Conservation (phyloP, 2,113 vertebrate genomes). For the Periophthalmodon schlosseri region DNA sequence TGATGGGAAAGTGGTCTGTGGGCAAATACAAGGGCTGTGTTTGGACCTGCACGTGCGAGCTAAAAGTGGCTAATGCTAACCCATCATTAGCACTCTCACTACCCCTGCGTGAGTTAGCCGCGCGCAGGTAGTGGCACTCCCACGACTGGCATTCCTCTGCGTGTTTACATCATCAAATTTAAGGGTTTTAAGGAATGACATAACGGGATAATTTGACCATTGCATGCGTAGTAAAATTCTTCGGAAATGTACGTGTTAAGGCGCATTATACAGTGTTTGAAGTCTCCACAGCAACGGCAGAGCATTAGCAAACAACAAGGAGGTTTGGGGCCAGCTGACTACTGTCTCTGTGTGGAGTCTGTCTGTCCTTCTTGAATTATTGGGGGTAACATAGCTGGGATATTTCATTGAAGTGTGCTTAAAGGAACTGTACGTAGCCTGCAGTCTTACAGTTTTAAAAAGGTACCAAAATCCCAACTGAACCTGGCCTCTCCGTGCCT, state of each 20-base stretch:
- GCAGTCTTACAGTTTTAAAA: too few relatives aligned
- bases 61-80: conserved; percentile 43
- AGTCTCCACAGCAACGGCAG: not conserved
- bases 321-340: not conserved
- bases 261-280: not conserved
- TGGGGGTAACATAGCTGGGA: too few relatives aligned
- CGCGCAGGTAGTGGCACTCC: conserved; percentile 36
- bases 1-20: not conserved
- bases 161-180: conserved; percentile 44
- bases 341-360: not conserved
- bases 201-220: conserved; percentile 15
- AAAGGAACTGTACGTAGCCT: too few relatives aligned
- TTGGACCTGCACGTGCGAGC: conserved; percentile 58
- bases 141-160: conserved; percentile 11
- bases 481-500: too few relatives aligned
- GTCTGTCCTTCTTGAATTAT: too few relatives aligned
- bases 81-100: conserved; percentile 54
- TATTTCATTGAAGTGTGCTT: too few relatives aligned
- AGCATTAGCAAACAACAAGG: not conserved
- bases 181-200: conserved; percentile 47
- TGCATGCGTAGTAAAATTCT: not conserved
- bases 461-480: too few relatives aligned
- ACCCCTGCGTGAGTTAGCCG: not conserved
- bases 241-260: not conserved
- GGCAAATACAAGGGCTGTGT: conserved; percentile 40